phyloP scores from a whole-genome alignment of 37 sponge, comb jelly and placozoan genomes.

The Beroe forskalii region DNA sequence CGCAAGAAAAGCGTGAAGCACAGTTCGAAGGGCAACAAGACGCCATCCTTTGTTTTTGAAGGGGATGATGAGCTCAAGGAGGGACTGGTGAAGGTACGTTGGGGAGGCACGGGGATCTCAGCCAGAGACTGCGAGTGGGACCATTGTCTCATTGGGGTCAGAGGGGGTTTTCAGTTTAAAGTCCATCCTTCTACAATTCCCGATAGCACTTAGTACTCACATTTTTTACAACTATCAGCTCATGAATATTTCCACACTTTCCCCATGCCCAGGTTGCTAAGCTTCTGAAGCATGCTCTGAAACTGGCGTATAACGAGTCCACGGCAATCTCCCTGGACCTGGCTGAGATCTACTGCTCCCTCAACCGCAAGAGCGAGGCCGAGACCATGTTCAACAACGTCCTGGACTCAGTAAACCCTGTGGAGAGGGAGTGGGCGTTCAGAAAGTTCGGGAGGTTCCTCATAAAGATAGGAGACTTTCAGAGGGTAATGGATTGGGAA shows the following conservation, averaged over 20 bases:
- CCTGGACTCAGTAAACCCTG: slow-evolving; percentile 7
- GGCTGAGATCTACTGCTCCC: slow-evolving; percentile 52
- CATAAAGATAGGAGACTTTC: slow-evolving; percentile 44
- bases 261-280: slow-evolving; percentile 27
- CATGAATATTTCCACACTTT: too few relatives aligned
- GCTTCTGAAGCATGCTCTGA: slow-evolving; percentile 62
- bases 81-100: not conserved
- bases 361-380: slow-evolving; percentile 54
- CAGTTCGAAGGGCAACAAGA: slow-evolving; percentile 4
- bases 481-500: not conserved
- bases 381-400: slow-evolving; percentile 46
- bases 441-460: slow-evolving; percentile 37
- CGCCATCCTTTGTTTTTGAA: slow-evolving; percentile 18
- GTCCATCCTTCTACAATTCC: too few relatives aligned
- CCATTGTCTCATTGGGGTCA: too few relatives aligned
- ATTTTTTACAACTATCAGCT: too few relatives aligned
- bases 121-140: too few relatives aligned
- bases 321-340: slow-evolving; percentile 54
- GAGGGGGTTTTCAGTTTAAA: too few relatives aligned
- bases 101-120: too few relatives aligned
- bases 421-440: slow-evolving; percentile 38
- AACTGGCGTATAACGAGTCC: not conserved
- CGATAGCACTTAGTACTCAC: too few relatives aligned
- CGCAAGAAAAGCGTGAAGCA: slow-evolving; percentile 48
- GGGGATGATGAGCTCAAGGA: slow-evolving; percentile 34